phyloP scores from a whole-genome alignment of 1,140 invertebrate genomes.

The Drosophila albomicans region DNA sequence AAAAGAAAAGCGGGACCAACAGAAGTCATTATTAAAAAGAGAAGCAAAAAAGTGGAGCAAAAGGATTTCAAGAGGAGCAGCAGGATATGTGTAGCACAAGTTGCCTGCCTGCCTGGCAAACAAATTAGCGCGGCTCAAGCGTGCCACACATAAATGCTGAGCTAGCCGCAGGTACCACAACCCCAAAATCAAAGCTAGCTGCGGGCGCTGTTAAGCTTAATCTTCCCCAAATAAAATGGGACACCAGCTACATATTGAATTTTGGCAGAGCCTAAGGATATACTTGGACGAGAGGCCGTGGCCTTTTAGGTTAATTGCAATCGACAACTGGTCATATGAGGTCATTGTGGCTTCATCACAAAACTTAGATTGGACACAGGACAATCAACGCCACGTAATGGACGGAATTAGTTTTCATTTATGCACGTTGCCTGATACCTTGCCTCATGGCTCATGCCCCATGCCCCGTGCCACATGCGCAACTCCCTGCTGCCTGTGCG shows the following conservation, averaged over 20 bases:
- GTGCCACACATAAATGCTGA: slow-evolving; percentile 22
- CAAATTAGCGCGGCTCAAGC: slow-evolving; percentile 3
- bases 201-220: slow-evolving; percentile 19
- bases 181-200: slow-evolving; percentile 37
- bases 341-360: slow-evolving; percentile 56
- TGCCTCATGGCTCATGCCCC: slow-evolving; percentile 1
- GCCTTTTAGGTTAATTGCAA: slow-evolving; percentile 80
- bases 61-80: background rate
- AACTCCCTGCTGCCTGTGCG: slow-evolving; percentile 49
- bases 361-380: slow-evolving; percentile 11
- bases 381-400: slow-evolving; percentile 58
- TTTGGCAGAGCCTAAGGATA: slow-evolving; percentile 36
- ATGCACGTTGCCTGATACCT: slow-evolving; percentile 51
- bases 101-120: background rate
- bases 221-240: slow-evolving; percentile 5
- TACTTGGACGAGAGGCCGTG: slow-evolving; percentile 1
- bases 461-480: too few species aligned
- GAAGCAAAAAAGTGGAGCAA: too few species aligned
- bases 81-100: too few species aligned
- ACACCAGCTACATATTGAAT: slow-evolving; percentile 51
- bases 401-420: slow-evolving; percentile 66
- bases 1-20: background rate
- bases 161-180: slow-evolving; percentile 4
- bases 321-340: slow-evolving; percentile 62
- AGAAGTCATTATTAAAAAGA: slow-evolving; percentile 23